Evolutionary conservation across 1,140 invertebrate genomes (phyloP).

Genomic region (Sminthurinus signatus): DNA sequence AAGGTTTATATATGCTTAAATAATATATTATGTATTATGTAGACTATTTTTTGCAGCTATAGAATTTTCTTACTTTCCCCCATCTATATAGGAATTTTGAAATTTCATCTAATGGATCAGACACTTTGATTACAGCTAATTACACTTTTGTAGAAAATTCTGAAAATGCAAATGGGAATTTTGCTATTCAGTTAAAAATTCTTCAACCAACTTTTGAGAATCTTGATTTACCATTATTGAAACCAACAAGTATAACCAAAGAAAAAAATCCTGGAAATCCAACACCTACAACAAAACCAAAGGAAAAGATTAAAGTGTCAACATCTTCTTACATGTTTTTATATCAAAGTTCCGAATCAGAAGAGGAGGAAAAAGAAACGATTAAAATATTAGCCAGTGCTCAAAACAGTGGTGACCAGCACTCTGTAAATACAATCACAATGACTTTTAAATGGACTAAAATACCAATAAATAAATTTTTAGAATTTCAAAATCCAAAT

Average conservation of each 20-base stretch:
- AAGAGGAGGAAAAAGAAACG: background rate
- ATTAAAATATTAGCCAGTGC: too few relatives aligned
- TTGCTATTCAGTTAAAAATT: background rate
- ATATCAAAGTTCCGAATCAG: background rate
- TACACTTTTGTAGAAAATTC: background rate
- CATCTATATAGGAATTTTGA: conserved; percentile 1
- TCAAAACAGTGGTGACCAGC: background rate
- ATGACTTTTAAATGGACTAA: background rate
- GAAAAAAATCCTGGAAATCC: background rate
- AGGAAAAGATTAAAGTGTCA: background rate
- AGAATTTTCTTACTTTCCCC: too few relatives aligned
- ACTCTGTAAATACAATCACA: background rate
- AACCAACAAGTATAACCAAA: background rate
- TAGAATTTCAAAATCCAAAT: background rate
- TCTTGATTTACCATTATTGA: background rate
- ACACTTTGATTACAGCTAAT: background rate
- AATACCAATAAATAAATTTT: background rate
- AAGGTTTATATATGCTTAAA: background rate
- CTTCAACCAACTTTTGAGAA: conserved; percentile 1
- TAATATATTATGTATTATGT: background rate
- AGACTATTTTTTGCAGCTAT: background rate
- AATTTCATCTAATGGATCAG: background rate
- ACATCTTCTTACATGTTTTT: background rate
- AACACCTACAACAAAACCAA: background rate
- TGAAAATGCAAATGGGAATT: background rate